A percentile compares a stretch with the other conserved stretches of the same genome.
Conservation (phyloP, 2,797 vertebrate species). For the Molossus alvarezi region DNA sequence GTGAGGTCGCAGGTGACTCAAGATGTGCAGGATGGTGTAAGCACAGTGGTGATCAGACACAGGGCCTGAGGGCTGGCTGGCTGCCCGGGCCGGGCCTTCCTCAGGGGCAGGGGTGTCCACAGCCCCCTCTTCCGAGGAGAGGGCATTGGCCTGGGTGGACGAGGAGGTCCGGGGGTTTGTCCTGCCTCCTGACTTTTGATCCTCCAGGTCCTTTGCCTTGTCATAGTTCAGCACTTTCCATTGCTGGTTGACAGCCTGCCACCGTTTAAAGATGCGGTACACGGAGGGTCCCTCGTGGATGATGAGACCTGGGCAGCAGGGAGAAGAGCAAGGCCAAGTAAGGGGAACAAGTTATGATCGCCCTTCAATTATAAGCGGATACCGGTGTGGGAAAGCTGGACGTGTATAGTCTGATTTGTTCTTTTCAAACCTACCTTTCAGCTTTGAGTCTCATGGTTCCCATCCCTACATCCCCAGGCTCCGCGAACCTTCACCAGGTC, state of each 20-base stretch:
- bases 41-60: constrained; percentile 98
- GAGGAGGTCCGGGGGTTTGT: constrained; percentile 94
- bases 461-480: neutral
- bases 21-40: constrained; percentile 98
- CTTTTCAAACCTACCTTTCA: neutral
- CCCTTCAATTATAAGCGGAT: neutral
- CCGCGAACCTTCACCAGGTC: fast-evolving
- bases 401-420: neutral
- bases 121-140: constrained; percentile 84
- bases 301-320: constrained; percentile 93
- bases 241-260: constrained; percentile 99
- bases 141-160: constrained; percentile 93
- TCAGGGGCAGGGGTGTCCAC: constrained; percentile 89
- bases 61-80: constrained; percentile 89
- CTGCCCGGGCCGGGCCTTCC: constrained; percentile 89
- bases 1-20: constrained; percentile 97
- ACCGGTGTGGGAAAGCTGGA: fast-evolving
- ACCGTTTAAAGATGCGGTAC: constrained; percentile 99
- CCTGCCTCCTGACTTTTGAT: constrained; percentile 94
- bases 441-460: neutral
- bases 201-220: constrained; percentile 96
- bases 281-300: constrained; percentile 99
- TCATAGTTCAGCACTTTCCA: constrained; percentile 99
- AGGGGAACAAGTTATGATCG: neutral
- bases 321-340: neutral